A percentile compares a stretch with the other conserved stretches of the same genome.
These are phyloP conservation scores for Mus spretus DNA, from an alignment of 2,797 vertebrate genomes.

Conservation along the genomic window DNA sequence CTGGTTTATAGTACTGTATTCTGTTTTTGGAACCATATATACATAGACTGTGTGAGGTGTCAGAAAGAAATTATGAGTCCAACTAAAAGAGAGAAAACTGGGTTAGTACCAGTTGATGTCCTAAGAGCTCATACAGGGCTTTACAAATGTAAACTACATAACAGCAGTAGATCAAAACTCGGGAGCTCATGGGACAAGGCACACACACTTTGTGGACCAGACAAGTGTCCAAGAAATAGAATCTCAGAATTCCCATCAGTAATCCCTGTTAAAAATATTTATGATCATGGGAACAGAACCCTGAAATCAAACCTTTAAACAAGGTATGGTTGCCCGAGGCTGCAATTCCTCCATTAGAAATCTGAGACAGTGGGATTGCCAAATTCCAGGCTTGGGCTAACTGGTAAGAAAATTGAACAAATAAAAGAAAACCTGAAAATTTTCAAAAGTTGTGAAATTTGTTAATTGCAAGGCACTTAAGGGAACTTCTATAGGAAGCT, in stretches of 20 bases:
- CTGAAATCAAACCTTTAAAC: conserved; percentile 9
- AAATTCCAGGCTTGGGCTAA: neutral
- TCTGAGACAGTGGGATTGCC: neutral
- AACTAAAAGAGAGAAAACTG: neutral
- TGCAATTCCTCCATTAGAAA: neutral
- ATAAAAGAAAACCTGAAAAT: neutral
- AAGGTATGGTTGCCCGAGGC: neutral
- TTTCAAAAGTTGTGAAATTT: conserved; percentile 21
- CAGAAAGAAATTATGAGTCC: neutral
- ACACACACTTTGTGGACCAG: neutral
- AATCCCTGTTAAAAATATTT: neutral
- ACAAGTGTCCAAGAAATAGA: neutral
- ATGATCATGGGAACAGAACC: conserved; percentile 9
- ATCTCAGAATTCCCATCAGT: neutral
- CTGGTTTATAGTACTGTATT: neutral
- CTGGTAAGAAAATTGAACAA: neutral
- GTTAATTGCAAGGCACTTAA: conserved; percentile 9
- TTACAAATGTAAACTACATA: neutral
- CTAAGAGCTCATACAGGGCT: neutral
- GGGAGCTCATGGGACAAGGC: neutral
- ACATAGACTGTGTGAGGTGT: neutral
- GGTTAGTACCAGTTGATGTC: neutral
- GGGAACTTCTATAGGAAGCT: neutral
- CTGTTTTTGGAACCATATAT: neutral
- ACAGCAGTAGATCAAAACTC: neutral